Percentiles rank a stretch among this genome's conserved stretches.
Evolutionary conservation across 2,113 vertebrate genomes (phyloP).

Genomic region (Seriola aureovittata): DNA sequence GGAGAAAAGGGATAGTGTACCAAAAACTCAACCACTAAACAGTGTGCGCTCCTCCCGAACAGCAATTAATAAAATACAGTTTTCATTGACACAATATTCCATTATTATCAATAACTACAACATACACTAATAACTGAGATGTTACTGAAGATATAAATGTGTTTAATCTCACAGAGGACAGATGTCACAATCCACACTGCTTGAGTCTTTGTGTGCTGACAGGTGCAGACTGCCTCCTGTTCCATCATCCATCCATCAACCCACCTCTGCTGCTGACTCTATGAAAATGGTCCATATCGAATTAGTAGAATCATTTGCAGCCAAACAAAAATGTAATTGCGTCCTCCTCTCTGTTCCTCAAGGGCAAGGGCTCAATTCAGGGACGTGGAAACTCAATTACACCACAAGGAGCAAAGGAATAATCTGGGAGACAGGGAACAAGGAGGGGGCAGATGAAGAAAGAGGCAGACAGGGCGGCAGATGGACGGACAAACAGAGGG

Average conservation of each 20-base stretch:
- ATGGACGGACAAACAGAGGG: constrained; percentile 29
- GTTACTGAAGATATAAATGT: background rate
- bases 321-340: constrained; percentile 65
- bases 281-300: constrained; percentile 41
- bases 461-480: constrained; percentile 15
- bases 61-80: no score
- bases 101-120: background rate
- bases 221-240: background rate
- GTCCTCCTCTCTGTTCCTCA: constrained; percentile 37
- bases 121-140: background rate
- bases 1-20: no score
- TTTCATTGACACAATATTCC: background rate
- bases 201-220: constrained; percentile 3
- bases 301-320: constrained; percentile 58
- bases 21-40: no score
- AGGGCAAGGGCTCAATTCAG: constrained; percentile 41
- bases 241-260: constrained; percentile 22
- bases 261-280: constrained; percentile 18
- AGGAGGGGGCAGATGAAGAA: background rate
- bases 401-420: constrained; percentile 38
- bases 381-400: constrained; percentile 59
- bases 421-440: constrained; percentile 13
- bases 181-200: background rate
- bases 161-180: background rate
- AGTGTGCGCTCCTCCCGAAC: no score